phyloP scores from a whole-genome alignment of 2,888 invertebrate species.

The Arctia plantaginis region DNA sequence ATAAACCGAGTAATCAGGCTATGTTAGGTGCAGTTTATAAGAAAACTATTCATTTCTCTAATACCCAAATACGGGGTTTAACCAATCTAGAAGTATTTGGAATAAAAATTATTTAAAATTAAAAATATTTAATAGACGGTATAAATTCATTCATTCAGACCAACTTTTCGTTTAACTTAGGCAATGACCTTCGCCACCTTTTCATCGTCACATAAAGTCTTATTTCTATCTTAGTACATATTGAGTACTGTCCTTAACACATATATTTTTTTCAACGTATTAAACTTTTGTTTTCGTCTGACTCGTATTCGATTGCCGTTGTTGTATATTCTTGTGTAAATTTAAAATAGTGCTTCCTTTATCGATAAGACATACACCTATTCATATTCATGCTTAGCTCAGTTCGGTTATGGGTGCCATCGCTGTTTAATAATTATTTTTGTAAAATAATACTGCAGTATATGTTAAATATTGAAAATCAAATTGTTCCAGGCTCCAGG shows the following conservation, averaged over 20 bases:
- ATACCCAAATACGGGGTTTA: too few relatives aligned
- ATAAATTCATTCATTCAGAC: neutral
- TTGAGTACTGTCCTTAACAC: neutral
- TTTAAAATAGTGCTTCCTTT: neutral
- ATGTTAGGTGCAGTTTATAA: neutral
- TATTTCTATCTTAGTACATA: neutral
- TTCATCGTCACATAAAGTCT: neutral
- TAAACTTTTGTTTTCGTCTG: neutral
- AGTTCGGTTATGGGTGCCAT: neutral
- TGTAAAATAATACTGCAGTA: neutral
- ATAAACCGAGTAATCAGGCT: neutral
- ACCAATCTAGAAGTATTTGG: too few relatives aligned
- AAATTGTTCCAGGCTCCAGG: constrained; percentile 69
- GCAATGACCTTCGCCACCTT: neutral
- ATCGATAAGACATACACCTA: neutral
- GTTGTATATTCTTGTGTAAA: neutral
- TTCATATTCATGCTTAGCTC: neutral
- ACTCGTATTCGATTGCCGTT: too few relatives aligned
- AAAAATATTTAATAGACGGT: too few relatives aligned
- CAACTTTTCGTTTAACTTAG: neutral
- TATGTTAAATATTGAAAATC: constrained; percentile 10
- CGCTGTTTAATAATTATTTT: neutral
- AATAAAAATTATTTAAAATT: too few relatives aligned
- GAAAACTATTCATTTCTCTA: too few relatives aligned
- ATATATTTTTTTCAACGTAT: neutral